Percentiles rank a stretch among this genome's conserved stretches.
Conservation (phyloP, 1,140 invertebrate genomes). For the Papilio polyxenes region DNA sequence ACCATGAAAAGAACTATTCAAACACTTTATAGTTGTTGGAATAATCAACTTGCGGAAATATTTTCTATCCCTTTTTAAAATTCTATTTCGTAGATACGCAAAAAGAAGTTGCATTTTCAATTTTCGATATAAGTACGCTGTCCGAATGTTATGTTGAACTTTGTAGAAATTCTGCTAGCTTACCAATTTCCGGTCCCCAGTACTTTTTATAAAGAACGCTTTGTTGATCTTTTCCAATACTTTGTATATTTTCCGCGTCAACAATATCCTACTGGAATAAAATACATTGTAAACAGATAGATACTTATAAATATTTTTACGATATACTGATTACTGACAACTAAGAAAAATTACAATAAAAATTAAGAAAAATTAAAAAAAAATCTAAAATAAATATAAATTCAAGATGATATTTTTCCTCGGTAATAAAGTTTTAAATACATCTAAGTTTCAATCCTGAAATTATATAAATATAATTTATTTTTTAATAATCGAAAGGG, state of each 20-base stretch:
- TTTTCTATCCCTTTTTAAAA: conserved; percentile 16
- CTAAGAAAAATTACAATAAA: too few species aligned
- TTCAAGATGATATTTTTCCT: too few species aligned
- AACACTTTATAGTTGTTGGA: background rate
- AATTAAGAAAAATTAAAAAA: too few species aligned
- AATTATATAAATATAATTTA: background rate
- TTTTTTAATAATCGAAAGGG: background rate
- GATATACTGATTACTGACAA: too few species aligned
- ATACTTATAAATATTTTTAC: too few species aligned
- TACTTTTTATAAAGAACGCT: conserved; percentile 19
- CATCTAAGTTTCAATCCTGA: too few species aligned
- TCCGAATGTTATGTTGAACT: background rate
- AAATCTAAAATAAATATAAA: too few species aligned
- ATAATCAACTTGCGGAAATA: background rate
- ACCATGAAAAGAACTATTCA: conserved; percentile 1
- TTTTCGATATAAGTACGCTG: background rate
- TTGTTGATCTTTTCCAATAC: conserved; percentile 16
- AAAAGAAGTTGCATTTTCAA: conserved; percentile 24
- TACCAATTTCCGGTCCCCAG: conserved; percentile 18
- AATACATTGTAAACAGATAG: background rate
- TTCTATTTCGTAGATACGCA: conserved; percentile 1
- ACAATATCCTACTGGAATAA: background rate
- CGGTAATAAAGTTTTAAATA: too few species aligned
- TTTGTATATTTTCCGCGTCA: background rate
- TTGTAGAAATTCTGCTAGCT: conserved; percentile 8